phyloP scores from a whole-genome alignment of 2,797 vertebrate genomes.

The Anableps anableps region DNA sequence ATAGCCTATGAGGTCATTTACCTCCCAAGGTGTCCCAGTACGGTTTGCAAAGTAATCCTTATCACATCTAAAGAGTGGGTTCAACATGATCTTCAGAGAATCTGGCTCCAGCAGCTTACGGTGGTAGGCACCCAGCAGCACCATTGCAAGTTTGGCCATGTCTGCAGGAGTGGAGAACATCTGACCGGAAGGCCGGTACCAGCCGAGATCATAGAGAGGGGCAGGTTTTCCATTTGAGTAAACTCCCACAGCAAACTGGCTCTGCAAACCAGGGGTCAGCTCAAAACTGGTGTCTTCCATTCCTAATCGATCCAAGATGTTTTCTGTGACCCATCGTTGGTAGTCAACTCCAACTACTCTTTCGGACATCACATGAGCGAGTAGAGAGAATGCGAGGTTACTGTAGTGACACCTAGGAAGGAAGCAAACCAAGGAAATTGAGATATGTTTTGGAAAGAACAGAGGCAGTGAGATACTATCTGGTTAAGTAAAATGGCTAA shows the following conservation, averaged over 20 bases:
- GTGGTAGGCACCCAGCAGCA: conserved; percentile 88
- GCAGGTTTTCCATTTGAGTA: conserved; percentile 87
- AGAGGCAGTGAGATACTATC: background rate
- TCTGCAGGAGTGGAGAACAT: conserved; percentile 95
- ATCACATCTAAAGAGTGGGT: conserved; percentile 88
- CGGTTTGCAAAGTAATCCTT: conserved; percentile 91
- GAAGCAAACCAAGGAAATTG: background rate
- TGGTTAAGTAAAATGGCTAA: background rate
- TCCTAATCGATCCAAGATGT: conserved; percentile 89
- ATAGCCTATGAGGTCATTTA: conserved; percentile 89
- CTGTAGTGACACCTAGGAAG: conserved; percentile 93
- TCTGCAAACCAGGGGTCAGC: conserved; percentile 80
- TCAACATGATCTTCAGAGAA: conserved; percentile 90
- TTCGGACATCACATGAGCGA: conserved; percentile 90
- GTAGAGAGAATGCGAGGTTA: conserved; percentile 92
- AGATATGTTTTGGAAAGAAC: background rate
- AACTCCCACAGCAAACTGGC: conserved; percentile 90
- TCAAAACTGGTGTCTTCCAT: conserved; percentile 96
- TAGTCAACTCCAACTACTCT: conserved; percentile 85
- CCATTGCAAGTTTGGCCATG: conserved; percentile 92
- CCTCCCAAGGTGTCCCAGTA: conserved; percentile 95
- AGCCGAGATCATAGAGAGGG: conserved; percentile 93
- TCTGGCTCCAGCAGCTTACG: conserved; percentile 87
- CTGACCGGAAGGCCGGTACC: conserved; percentile 95
- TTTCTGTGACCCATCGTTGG: conserved; percentile 90